These are phyloP conservation scores for Drosophila sp. DNA, from an alignment of 1,140 invertebrate genomes.

Conservation along the genomic window DNA sequence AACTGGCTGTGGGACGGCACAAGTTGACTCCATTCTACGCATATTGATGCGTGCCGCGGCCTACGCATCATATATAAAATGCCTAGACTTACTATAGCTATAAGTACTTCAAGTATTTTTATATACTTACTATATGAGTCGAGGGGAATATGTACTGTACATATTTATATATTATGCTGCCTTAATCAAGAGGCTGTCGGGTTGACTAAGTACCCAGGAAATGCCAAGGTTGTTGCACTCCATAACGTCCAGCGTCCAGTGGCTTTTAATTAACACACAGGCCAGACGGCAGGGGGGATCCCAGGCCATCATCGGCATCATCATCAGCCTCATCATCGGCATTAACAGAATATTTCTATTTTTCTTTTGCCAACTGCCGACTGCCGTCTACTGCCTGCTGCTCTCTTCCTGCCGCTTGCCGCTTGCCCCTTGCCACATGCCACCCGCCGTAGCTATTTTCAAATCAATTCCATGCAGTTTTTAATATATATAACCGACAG, in stretches of 20 bases:
- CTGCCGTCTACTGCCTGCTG: constrained; percentile 2
- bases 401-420: background rate
- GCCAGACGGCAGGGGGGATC: constrained; percentile 58
- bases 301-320: constrained; percentile 40
- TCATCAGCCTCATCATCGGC: constrained; percentile 53
- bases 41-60: constrained; percentile 61
- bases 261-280: constrained; percentile 81
- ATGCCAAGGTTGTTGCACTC: constrained; percentile 81
- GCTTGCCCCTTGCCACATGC: constrained; percentile 8
- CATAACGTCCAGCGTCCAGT: constrained; percentile 75
- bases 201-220: constrained; percentile 81
- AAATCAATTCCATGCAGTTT: constrained; percentile 82
- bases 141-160: background rate
- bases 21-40: constrained; percentile 19
- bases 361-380: constrained; percentile 29
- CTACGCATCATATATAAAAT: constrained; percentile 62
- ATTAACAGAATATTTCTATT: constrained; percentile 53
- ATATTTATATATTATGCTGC: constrained; percentile 35
- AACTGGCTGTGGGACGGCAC: constrained; percentile 34
- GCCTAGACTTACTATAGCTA: constrained; percentile 15
- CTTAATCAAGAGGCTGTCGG: constrained; percentile 68
- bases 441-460: constrained; percentile 65
- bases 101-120: constrained; percentile 4
- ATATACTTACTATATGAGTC: too few relatives aligned
- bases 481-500: constrained; percentile 51